These are phyloP conservation scores for Corvus cornix DNA, from an alignment of 2,113 vertebrate genomes.

Conservation along the genomic window DNA sequence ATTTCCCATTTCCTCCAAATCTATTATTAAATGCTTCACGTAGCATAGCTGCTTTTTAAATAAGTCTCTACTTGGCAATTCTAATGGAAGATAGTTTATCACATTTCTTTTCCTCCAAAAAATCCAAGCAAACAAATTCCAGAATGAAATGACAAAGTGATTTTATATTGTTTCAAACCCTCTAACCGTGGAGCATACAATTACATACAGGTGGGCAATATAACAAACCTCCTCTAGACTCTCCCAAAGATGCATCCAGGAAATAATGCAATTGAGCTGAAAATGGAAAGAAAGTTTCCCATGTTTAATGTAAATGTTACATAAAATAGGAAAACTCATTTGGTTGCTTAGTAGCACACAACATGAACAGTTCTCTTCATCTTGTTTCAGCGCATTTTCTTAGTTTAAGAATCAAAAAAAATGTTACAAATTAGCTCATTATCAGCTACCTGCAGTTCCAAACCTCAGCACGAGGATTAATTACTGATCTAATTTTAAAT, in stretches of 20 bases:
- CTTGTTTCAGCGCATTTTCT: background rate
- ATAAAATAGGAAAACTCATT: background rate
- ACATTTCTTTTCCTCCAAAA: background rate
- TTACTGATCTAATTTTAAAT: background rate
- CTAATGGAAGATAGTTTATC: background rate
- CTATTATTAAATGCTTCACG: constrained; percentile 23
- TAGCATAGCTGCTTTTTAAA: constrained; percentile 25
- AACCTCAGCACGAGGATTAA: background rate
- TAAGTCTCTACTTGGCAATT: background rate
- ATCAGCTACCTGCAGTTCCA: background rate
- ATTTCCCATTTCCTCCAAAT: constrained; percentile 29
- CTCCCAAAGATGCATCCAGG: background rate
- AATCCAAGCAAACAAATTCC: background rate
- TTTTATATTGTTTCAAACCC: background rate
- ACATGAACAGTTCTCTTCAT: background rate
- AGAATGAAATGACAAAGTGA: background rate
- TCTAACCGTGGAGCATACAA: background rate
- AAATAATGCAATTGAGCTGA: background rate
- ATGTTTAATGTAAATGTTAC: background rate
- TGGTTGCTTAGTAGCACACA: background rate
- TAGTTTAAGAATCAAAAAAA: background rate
- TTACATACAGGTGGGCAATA: background rate
- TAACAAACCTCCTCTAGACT: background rate
- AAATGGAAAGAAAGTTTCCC: background rate
- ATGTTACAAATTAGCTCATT: background rate